Conservation (phyloP, 1,140 invertebrate species). For the Eulimnadia texana region DNA sequence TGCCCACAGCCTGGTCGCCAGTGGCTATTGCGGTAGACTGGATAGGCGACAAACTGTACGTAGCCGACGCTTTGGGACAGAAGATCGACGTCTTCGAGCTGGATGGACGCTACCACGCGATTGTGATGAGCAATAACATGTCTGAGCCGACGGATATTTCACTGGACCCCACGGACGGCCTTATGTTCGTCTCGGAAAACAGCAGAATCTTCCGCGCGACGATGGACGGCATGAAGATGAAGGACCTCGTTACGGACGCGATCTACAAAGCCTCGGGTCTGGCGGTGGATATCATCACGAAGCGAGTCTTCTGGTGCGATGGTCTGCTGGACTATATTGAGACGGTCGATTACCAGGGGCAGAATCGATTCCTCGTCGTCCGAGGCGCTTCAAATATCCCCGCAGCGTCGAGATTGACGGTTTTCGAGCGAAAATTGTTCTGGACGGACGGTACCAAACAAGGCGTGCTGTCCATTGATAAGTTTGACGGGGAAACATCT, state of each 20-base stretch:
- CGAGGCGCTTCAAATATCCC: constrained; percentile 62
- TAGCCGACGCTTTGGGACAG: constrained; percentile 80
- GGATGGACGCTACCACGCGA: constrained; percentile 63
- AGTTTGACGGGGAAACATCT: constrained; percentile 54
- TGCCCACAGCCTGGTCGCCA: constrained; percentile 72
- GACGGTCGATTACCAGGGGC: constrained; percentile 87
- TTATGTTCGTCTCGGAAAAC: constrained; percentile 87
- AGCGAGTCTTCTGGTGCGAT: constrained; percentile 91
- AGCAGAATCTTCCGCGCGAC: constrained; percentile 73
- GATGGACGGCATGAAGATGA: constrained; percentile 74
- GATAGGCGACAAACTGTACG: constrained; percentile 90
- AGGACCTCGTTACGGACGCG: constrained; percentile 72
- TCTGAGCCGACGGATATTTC: constrained; percentile 81
- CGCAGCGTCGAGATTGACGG: constrained; percentile 61
- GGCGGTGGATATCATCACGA: constrained; percentile 68
- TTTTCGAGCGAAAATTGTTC: constrained; percentile 83
- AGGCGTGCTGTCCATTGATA: constrained; percentile 79
- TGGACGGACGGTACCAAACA: constrained; percentile 95
- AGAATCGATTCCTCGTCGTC: constrained; percentile 56
- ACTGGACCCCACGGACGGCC: constrained; percentile 72
- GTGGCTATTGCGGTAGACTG: constrained; percentile 89
- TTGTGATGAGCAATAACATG: constrained; percentile 79
- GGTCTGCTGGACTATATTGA: constrained; percentile 93
- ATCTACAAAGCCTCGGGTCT: constrained; percentile 80
- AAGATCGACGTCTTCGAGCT: constrained; percentile 83